Evolutionary conservation across 2,113 vertebrate species (phyloP).

Genomic region (Oostethus manadensis): DNA sequence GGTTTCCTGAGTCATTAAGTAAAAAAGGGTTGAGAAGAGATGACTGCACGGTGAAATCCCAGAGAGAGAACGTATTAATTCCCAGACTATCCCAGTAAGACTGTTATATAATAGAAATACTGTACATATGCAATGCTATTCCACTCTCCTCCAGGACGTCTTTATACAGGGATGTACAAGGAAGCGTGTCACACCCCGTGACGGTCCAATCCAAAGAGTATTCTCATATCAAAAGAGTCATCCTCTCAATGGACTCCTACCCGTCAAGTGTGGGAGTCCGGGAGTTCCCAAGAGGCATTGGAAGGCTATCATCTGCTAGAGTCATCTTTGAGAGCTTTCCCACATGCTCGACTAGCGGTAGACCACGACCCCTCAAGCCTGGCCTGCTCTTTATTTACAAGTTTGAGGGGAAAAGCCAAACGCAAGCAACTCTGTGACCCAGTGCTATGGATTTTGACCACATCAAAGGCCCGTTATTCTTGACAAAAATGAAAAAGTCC

Average conservation of each 20-base stretch:
- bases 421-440: constrained; percentile 20
- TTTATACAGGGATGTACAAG: background rate
- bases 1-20: constrained; percentile 21
- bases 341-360: constrained; percentile 46
- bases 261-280: constrained; percentile 31
- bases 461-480: constrained; percentile 6
- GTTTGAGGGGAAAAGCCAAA: constrained; percentile 13
- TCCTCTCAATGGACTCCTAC: constrained; percentile 30
- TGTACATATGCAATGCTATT: background rate
- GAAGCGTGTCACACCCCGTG: background rate
- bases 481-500: background rate
- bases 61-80: no score
- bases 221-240: constrained; percentile 27
- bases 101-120: no score
- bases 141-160: background rate
- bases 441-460: constrained; percentile 5
- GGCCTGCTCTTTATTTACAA: constrained; percentile 36
- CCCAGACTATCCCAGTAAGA: constrained; percentile 6
- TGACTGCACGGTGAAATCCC: constrained; percentile 21
- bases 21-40: constrained; percentile 3
- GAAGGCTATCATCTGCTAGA: constrained; percentile 42
- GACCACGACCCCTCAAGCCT: constrained; percentile 26
- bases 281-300: constrained; percentile 44
- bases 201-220: constrained; percentile 10
- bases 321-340: constrained; percentile 53